Percentiles rank a stretch among this genome's conserved stretches.
phyloP scores from a whole-genome alignment of 2,113 vertebrate species.

The Indicator maculatus region DNA sequence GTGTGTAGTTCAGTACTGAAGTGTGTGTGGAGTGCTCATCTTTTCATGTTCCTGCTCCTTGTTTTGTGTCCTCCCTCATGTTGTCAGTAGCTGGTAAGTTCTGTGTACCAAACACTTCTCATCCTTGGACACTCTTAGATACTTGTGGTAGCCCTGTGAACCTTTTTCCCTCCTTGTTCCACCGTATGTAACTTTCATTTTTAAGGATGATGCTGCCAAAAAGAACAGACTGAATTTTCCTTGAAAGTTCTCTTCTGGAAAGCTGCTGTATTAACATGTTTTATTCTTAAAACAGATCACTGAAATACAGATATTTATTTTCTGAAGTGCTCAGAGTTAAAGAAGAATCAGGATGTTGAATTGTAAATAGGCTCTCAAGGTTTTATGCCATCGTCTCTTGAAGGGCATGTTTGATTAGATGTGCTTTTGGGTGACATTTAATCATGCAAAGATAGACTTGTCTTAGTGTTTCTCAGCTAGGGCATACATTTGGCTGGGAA shows the following conservation, averaged over 20 bases:
- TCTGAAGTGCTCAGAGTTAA: slow-evolving; percentile 38
- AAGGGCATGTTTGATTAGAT: slow-evolving; percentile 64
- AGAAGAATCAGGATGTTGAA: slow-evolving; percentile 42
- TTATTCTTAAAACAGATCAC: slow-evolving; percentile 32
- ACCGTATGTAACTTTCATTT: neutral
- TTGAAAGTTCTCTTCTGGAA: slow-evolving; percentile 8
- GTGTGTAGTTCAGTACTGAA: neutral
- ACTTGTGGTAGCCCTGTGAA: neutral
- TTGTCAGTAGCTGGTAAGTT: neutral
- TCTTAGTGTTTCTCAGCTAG: slow-evolving; percentile 47
- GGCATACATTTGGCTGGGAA: slow-evolving; percentile 56
- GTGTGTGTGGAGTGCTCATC: neutral
- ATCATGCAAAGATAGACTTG: slow-evolving; percentile 64
- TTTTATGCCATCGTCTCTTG: slow-evolving; percentile 44
- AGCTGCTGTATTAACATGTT: slow-evolving; percentile 29
- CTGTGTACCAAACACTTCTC: neutral
- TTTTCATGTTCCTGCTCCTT: neutral
- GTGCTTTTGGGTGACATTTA: slow-evolving; percentile 64
- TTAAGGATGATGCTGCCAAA: neutral
- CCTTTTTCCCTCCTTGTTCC: neutral
- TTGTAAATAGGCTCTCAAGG: slow-evolving; percentile 61
- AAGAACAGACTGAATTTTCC: slow-evolving; percentile 28
- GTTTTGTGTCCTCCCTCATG: neutral
- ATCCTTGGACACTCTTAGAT: neutral
- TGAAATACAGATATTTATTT: slow-evolving; percentile 54